A percentile compares a stretch with the other conserved stretches of the same genome.
Conservation (phyloP, 2,113 vertebrate genomes). For the Xyrauchen texanus region DNA sequence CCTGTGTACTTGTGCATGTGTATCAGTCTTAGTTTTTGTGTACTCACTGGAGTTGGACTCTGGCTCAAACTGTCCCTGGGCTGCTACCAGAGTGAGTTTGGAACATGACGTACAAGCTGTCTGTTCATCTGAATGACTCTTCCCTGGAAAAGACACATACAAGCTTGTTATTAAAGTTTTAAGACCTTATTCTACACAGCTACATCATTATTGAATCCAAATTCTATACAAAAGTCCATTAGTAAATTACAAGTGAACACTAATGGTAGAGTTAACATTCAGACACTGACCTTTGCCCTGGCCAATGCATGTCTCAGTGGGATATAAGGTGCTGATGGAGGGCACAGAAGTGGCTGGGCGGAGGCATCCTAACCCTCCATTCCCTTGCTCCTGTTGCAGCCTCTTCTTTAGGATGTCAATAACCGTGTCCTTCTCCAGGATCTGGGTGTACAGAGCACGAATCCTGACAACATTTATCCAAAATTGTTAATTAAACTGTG, state of each 20-base stretch:
- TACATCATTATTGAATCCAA: too few species aligned
- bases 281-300: constrained; percentile 63
- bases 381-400: constrained; percentile 70
- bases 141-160: constrained; percentile 67
- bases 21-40: neutral
- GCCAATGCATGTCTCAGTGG: neutral
- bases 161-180: neutral
- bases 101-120: constrained; percentile 37
- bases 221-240: too few species aligned
- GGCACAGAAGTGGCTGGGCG: constrained; percentile 84
- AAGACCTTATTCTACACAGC: too few species aligned
- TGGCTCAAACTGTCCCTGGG: neutral
- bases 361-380: constrained; percentile 64
- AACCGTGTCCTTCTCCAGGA: constrained; percentile 91
- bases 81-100: neutral
- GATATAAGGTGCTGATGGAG: constrained; percentile 67
- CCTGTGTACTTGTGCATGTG: neutral
- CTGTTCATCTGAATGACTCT: constrained; percentile 72
- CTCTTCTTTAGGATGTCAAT: constrained; percentile 93
- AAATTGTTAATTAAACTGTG: neutral
- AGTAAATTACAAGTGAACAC: too few species aligned
- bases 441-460: constrained; percentile 87
- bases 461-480: constrained; percentile 71
- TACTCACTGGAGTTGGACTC: constrained; percentile 59
- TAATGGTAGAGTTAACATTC: too few species aligned